Percentiles rank a stretch among this genome's conserved stretches.
Evolutionary conservation across 2,888 invertebrate species (phyloP).

Genomic region (Quadroppia sp.): DNA sequence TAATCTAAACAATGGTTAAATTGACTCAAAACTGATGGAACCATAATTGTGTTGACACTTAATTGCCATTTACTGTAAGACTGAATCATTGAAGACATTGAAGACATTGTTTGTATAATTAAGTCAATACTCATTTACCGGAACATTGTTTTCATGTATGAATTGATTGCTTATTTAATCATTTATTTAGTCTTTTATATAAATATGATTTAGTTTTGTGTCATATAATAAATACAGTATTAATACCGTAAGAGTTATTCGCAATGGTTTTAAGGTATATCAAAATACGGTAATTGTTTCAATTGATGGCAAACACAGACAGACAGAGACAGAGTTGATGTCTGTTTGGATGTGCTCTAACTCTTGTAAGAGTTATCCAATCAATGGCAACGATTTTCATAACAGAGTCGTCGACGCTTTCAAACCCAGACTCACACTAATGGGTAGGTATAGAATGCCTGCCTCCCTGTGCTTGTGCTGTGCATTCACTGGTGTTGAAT

Average conservation of each 20-base stretch:
- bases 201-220: neutral
- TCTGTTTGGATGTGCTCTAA: too few relatives aligned
- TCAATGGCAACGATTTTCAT: neutral
- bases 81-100: neutral
- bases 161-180: too few relatives aligned
- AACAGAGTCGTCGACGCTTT: neutral
- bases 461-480: neutral
- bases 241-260: too few relatives aligned
- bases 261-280: too few relatives aligned
- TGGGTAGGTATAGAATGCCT: neutral
- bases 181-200: neutral
- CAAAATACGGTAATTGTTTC: too few relatives aligned
- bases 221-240: neutral
- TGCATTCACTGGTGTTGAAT: neutral
- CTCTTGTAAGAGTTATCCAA: neutral
- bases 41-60: too few relatives aligned
- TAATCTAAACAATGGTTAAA: neutral
- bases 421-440: neutral
- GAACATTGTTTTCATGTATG: too few relatives aligned
- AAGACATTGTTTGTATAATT: conserved; percentile 7
- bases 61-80: too few relatives aligned
- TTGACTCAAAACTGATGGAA: neutral
- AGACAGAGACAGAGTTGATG: too few relatives aligned
- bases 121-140: conserved; percentile 28
- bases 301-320: too few relatives aligned